Base-by-base conservation (phyloP, 1,140 invertebrate genomes). In the Penaeus japonicus region DNA sequence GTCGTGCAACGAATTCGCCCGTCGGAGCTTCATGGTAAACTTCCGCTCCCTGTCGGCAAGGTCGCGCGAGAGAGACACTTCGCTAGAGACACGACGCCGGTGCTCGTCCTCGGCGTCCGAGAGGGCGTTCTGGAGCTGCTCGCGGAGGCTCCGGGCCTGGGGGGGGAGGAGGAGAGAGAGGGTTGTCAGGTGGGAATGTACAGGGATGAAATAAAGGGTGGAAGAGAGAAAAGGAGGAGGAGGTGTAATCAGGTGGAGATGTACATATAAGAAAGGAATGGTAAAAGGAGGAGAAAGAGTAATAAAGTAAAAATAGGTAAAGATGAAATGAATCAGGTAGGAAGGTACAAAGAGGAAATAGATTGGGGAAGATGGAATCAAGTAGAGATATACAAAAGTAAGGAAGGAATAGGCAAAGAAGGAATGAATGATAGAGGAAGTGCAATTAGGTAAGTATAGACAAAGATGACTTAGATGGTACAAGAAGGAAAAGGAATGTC, bases 41-140 rank as follows among this genome's bases (percentile, higher is more conserved):
- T 81, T 80, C 24, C 80, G 62, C 15, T 86, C 89, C 4, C 84
- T 32, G 24, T 75, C 80, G 4, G 27, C 59, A n/a, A 89, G 65
- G 79, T 89, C 89, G 12, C 89, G 78, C 7, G 55, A 82, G 12
- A 89, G 75, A 1, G 75, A 35, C 53, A 86, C 73, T 47, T 89
- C 89, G 53, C 84, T 89, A 7, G 62, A 81, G 17, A 89, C 70
- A 0, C 89, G 77, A 5, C 84, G 84, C 0, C 89, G 78, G n/a
- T 85, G 84, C 47, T 89, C 89, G n/a, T 89, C 89, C 65, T 89
- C 89, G 0, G 89, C 89, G 10, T 86, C 75, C n/a, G 59, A 53
- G 5, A 65, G 27, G 4, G 84, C 84, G n/a, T 86, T 73, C 22
- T 86, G 79, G 32, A 89, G 79, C 62, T 85, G 54, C 24, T 86